These are phyloP conservation scores for Drosophila trapezifrons DNA, from an alignment of 1,140 invertebrate species.

Conservation along the genomic window DNA sequence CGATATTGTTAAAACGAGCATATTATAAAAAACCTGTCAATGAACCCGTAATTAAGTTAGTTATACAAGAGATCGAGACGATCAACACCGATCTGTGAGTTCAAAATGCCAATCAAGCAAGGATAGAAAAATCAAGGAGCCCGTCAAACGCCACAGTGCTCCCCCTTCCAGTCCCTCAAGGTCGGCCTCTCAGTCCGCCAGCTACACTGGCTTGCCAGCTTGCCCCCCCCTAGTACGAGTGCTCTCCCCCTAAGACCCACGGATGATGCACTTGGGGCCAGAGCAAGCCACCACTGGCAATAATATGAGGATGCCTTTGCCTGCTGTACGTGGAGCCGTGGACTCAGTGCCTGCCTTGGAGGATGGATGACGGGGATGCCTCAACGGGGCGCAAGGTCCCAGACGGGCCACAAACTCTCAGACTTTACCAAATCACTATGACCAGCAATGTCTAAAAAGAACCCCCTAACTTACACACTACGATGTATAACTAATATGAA, in stretches of 20 bases:
- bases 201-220: slow-evolving; percentile 21
- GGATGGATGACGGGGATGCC: slow-evolving; percentile 18
- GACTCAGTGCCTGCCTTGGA: slow-evolving; percentile 46
- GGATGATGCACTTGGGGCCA: slow-evolving; percentile 14
- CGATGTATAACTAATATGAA: slow-evolving; percentile 60
- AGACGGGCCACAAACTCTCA: slow-evolving; percentile 39
- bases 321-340: slow-evolving; percentile 38
- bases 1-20: slow-evolving; percentile 66
- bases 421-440: slow-evolving; percentile 49
- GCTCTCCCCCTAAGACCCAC: neutral
- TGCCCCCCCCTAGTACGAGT: neutral
- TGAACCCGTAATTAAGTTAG: slow-evolving; percentile 46
- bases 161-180: slow-evolving; percentile 13
- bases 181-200: slow-evolving; percentile 17
- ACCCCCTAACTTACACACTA: slow-evolving; percentile 39
- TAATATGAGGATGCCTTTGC: slow-evolving; percentile 74
- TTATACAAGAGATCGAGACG: slow-evolving; percentile 30
- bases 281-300: slow-evolving; percentile 42
- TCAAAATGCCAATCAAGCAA: slow-evolving; percentile 30
- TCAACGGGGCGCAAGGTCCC: neutral
- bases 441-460: slow-evolving; percentile 57
- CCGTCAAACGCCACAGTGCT: neutral
- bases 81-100: slow-evolving; percentile 45
- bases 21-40: slow-evolving; percentile 65
- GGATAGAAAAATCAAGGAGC: slow-evolving; percentile 16